Evolutionary conservation across 1,140 invertebrate species (phyloP).

Genomic region (Drosophila erecta): DNA sequence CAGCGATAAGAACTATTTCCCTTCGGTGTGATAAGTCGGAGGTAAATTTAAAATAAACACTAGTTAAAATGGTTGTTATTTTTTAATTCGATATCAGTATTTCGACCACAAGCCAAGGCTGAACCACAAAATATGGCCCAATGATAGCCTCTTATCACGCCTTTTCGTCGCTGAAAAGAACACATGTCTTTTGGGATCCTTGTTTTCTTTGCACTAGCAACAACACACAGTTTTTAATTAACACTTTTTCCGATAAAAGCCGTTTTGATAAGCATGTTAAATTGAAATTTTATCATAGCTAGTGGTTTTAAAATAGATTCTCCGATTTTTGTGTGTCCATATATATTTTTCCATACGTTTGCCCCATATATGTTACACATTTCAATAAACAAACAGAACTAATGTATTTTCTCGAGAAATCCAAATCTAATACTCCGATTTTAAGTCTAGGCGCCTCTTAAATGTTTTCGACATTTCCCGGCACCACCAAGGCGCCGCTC

Average conservation of each 20-base stretch:
- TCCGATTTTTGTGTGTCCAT: too few species aligned
- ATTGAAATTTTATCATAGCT: neutral
- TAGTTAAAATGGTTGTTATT: neutral
- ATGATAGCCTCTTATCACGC: slow-evolving; percentile 7
- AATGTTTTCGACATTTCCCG: neutral
- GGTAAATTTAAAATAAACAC: slow-evolving; percentile 1
- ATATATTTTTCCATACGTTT: too few species aligned
- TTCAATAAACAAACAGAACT: too few species aligned
- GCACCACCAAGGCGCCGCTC: neutral
- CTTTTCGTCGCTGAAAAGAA: neutral
- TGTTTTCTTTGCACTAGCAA: slow-evolving; percentile 5
- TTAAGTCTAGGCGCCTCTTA: neutral
- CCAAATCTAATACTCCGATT: too few species aligned
- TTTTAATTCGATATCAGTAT: slow-evolving; percentile 7
- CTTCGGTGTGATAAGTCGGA: neutral
- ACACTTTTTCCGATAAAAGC: neutral
- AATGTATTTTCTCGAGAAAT: too few species aligned
- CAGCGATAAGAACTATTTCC: slow-evolving; percentile 2
- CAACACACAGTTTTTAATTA: slow-evolving; percentile 7
- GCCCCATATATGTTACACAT: too few species aligned
- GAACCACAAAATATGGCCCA: neutral
- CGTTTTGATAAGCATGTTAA: neutral
- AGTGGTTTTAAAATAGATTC: neutral
- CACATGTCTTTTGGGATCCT: slow-evolving; percentile 2
- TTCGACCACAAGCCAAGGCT: slow-evolving; percentile 9